A percentile compares a stretch with the other conserved stretches of the same genome.
These are phyloP conservation scores for Erythrolamprus reginae DNA, from an alignment of 2,113 vertebrate species.

Conservation along the genomic window DNA sequence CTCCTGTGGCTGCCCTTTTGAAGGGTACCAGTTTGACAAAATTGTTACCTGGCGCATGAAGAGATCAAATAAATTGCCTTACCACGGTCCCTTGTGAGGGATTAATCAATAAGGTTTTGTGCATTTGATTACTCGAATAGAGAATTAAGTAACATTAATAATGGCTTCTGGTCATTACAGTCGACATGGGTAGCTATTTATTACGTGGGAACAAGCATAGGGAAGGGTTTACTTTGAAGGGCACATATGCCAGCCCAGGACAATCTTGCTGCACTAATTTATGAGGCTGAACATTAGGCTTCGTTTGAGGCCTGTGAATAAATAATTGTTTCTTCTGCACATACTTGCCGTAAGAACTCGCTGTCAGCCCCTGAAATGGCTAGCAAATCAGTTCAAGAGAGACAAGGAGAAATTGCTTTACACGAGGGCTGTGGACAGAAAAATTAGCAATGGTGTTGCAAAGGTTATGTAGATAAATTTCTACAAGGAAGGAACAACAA, in stretches of 20 bases:
- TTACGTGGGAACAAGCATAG: not conserved
- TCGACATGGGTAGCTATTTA: not conserved
- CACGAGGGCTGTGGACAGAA: not conserved
- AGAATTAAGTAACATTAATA: not conserved
- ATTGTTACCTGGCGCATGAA: not conserved
- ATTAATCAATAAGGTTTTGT: constrained; percentile 10
- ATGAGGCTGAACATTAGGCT: not conserved
- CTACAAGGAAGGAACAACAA: not conserved
- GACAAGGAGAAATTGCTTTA: not conserved
- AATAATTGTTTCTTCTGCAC: not conserved
- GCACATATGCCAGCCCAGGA: not conserved
- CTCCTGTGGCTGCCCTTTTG: not conserved
- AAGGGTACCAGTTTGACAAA: constrained; percentile 3
- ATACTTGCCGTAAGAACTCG: not conserved
- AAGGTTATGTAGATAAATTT: not conserved
- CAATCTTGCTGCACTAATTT: not conserved
- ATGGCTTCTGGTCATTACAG: not conserved
- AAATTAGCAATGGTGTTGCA: not conserved
- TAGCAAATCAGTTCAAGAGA: not conserved
- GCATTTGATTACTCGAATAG: not conserved
- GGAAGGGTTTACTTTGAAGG: not conserved
- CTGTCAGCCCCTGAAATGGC: not conserved
- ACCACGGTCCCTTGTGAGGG: not conserved
- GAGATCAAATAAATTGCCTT: not conserved
- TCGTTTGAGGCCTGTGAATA: not conserved